These are phyloP conservation scores for Spodoptera exigua DNA, from an alignment of 2,888 invertebrate genomes.

Conservation along the genomic window DNA sequence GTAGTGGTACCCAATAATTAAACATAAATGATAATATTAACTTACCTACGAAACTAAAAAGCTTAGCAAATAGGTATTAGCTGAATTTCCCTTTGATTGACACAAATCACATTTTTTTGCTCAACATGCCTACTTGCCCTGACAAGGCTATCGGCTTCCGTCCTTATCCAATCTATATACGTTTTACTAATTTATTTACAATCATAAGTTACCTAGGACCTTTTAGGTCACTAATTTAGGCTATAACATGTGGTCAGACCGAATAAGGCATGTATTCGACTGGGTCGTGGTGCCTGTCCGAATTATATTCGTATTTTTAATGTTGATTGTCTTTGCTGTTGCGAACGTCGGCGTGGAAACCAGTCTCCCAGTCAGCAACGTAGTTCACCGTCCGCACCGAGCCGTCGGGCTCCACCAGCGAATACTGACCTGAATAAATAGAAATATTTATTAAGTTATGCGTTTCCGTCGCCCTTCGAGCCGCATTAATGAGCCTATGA, in stretches of 20 bases:
- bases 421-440: slow-evolving; percentile 88
- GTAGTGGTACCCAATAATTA: slow-evolving; percentile 28
- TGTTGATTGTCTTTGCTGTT: slow-evolving; percentile 90
- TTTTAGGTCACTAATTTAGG: slow-evolving; percentile 46
- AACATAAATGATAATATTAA: slow-evolving; percentile 28
- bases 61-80: slow-evolving; percentile 20
- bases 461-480: slow-evolving; percentile 43
- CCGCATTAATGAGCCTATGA: slow-evolving; percentile 24
- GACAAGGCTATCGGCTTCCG: slow-evolving; percentile 49
- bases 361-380: slow-evolving; percentile 93
- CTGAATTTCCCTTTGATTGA: slow-evolving; percentile 32
- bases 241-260: slow-evolving; percentile 49
- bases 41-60: slow-evolving; percentile 37
- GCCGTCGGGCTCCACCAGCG: slow-evolving; percentile 92
- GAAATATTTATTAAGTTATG: slow-evolving; percentile 27
- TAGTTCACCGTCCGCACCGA: slow-evolving; percentile 93
- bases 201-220: slow-evolving; percentile 41
- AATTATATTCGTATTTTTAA: slow-evolving; percentile 61
- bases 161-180: slow-evolving; percentile 36
- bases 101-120: slow-evolving; percentile 47
- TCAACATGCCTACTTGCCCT: slow-evolving; percentile 36
- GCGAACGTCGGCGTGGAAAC: slow-evolving; percentile 93
- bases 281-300: slow-evolving; percentile 43
- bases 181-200: slow-evolving; percentile 56
- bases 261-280: slow-evolving; percentile 52